These are phyloP conservation scores for Metellina segmentata DNA, from an alignment of 2,888 invertebrate genomes.

Conservation along the genomic window DNA sequence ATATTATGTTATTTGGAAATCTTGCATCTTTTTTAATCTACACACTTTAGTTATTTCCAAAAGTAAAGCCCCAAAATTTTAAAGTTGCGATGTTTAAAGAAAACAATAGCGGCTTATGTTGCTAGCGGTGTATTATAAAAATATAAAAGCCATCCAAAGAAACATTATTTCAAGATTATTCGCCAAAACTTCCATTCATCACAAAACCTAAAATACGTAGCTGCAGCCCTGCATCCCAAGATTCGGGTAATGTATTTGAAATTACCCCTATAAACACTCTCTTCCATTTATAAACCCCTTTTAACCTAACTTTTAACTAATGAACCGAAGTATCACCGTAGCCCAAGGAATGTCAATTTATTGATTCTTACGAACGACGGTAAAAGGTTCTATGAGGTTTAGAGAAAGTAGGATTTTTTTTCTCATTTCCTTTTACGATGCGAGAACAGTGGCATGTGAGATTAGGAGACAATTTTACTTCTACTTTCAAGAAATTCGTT, in stretches of 20 bases:
- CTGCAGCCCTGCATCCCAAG: slow-evolving; percentile 1
- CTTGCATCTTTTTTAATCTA: no score
- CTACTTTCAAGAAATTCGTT: no score
- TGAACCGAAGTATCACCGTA: slow-evolving; percentile 24
- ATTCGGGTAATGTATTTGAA: slow-evolving; percentile 22
- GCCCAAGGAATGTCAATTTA: slow-evolving; percentile 31
- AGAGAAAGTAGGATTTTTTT: background rate
- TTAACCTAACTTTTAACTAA: slow-evolving; percentile 48
- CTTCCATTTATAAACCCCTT: slow-evolving; percentile 28
- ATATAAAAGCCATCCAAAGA: background rate
- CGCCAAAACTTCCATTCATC: no score
- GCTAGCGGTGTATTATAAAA: no score
- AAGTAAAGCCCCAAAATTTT: background rate
- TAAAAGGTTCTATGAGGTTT: slow-evolving; percentile 15
- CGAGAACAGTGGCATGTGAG: slow-evolving; percentile 1
- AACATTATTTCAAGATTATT: no score
- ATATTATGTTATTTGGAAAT: no score
- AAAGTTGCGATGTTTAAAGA: background rate
- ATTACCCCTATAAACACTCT: slow-evolving; percentile 37
- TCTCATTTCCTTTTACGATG: background rate
- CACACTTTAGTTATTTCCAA: background rate
- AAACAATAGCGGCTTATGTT: no score
- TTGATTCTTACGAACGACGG: slow-evolving; percentile 29
- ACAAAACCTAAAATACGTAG: background rate
- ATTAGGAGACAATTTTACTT: background rate